Evolutionary conservation across 2,797 vertebrate genomes (phyloP), one percentile per base, ranked within the genome.

Genomic region (Mus caroli): DNA sequence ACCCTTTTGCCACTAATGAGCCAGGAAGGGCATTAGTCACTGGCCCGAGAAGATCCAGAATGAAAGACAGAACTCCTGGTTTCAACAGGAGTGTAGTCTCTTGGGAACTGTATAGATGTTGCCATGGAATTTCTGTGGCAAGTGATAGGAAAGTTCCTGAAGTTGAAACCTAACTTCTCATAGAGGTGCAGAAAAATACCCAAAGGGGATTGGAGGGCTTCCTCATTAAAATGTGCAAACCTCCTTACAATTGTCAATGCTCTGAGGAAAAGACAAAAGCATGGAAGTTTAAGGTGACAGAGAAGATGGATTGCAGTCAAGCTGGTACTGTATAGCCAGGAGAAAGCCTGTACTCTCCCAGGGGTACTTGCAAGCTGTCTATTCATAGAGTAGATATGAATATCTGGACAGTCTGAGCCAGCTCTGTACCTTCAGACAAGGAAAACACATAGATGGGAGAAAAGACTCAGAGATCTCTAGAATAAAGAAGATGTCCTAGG

Each of bases 301-400:
- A 46, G 46, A 94, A 91, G 91, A 90, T 46, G 1, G 58, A 95
- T 43, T 67, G 34, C 28, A 82, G 26, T 50, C 8, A 19, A 37
- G 22, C 37, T 85, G 43, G 67, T 20, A 56, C 73, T 34, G 22
- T 71, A 22, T 1, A 58, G 62, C 50, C 43, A 34, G 20, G 50
- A 92, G 75, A 40, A 76, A 96, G 40, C 15, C 56, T 17, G 71
- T 10, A 40, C 20, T 95, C 85, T 95, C 69, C 78, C 40, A 34
- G 43, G 46, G 9, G 43, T 75, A 88, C 93, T 91, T 95, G 93
- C 64, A 92, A 92, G 50, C 54, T 90, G 90, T 75, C 92, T 96
- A 43, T 95, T 93, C 93, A 88, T 90, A 88, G 88, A 90, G 40
- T 77, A 40, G 28, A 94, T 52, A 46, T 50, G 75, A 50, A 28